phyloP scores from a whole-genome alignment of 2,797 vertebrate genomes.

The Fratercula arctica region DNA sequence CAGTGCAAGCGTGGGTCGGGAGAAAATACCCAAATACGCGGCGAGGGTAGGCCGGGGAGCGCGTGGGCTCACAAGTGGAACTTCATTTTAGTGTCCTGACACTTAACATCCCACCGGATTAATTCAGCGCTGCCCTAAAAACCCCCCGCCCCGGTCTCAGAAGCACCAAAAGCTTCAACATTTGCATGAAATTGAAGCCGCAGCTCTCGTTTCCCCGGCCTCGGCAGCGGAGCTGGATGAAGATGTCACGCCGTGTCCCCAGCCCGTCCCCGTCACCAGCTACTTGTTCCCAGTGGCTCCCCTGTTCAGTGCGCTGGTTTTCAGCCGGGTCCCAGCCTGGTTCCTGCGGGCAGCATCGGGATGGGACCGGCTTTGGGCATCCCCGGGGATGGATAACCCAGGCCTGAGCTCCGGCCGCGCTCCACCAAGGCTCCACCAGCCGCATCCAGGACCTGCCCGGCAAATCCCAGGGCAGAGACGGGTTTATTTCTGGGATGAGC shows the following conservation, averaged over 20 bases:
- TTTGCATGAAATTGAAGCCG: rapidly evolving
- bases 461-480: not conserved
- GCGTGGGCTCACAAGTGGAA: rapidly evolving
- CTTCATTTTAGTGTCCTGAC: not conserved
- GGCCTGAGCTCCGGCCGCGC: not conserved
- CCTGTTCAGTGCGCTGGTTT: not conserved
- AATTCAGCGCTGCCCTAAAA: not conserved
- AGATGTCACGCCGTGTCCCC: rapidly evolving
- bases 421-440: not conserved
- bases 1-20: rapidly evolving
- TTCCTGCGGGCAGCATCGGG: not conserved
- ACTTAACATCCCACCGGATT: no score
- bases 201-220: rapidly evolving
- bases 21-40: rapidly evolving
- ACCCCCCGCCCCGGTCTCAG: rapidly evolving
- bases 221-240: not conserved
- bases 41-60: rapidly evolving
- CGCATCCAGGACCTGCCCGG: not conserved
- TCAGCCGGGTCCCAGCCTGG: not conserved
- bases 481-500: not conserved
- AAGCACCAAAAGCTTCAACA: rapidly evolving
- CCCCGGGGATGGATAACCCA: not conserved
- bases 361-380: rapidly evolving
- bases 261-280: not conserved
- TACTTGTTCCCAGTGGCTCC: not conserved